phyloP scores from a whole-genome alignment of 2,113 vertebrate genomes.

The Psittacus erithacus region DNA sequence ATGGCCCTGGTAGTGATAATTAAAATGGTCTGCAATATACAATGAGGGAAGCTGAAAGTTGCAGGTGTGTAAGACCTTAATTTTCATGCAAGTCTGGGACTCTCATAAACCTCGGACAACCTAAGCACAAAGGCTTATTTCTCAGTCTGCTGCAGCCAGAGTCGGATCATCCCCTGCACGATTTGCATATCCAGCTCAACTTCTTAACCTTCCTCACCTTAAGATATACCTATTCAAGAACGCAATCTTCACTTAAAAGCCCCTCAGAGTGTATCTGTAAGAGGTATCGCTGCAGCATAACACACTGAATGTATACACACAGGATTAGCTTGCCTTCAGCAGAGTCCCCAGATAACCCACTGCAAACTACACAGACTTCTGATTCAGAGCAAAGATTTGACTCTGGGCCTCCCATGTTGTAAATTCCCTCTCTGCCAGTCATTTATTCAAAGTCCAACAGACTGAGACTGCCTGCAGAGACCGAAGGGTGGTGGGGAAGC shows the following conservation, averaged over 20 bases:
- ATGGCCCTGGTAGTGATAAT: rapidly evolving
- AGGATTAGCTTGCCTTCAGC: neutral
- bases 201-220: neutral
- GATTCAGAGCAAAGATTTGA: neutral
- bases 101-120: neutral
- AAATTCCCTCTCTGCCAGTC: neutral
- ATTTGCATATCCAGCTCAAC: neutral
- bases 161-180: neutral
- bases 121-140: neutral
- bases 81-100: neutral
- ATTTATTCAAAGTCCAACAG: neutral
- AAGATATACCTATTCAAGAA: neutral
- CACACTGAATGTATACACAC: neutral
- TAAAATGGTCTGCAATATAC: neutral
- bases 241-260: neutral
- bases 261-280: neutral
- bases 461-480: neutral
- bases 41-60: neutral
- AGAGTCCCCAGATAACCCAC: neutral
- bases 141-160: neutral
- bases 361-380: neutral
- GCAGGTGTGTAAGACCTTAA: neutral
- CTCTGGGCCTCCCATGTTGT: neutral
- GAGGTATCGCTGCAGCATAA: neutral
- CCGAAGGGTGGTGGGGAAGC: neutral